Evolutionary conservation across 1,140 invertebrate genomes (phyloP), one percentile per base, ranked within the genome.

Genomic region (Hypothenemus hampei): DNA sequence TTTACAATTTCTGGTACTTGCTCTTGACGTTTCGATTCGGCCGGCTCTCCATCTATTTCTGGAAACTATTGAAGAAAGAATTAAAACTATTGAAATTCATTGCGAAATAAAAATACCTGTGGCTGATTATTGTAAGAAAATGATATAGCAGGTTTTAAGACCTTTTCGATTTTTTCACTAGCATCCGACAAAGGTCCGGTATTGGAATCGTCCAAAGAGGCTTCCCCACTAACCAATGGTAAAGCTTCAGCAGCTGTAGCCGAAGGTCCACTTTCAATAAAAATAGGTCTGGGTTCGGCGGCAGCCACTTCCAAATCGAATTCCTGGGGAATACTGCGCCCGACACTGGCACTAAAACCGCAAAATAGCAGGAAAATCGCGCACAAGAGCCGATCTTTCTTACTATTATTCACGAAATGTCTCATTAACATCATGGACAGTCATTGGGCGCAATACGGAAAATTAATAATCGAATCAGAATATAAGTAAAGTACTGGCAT

Each of bases 151-250:
- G 45, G 57, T 29, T 39, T 45, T 23, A 67, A 45, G 11, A 62
- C 43, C 48, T 66, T 66, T 43, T 61, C 62, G 3, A 63, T 54
- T 59, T 63, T 61, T 53, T 61, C 59, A 57, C 63, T 64, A 19
- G 58, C 59, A 26, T 49, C 48, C 23, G 40, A 51, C 16, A 54
- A 33, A 26, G 60, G 55, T 13, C 53, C 57, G 5, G 23, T 35
- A 46, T 41, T 59, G 23, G 36, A 26, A 20, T 20, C 37, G 45
- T 31, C 29, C n/a, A 16, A n/a, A 16, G 35, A 20, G 36, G 47
- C 16, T 43, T 52, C 35, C n/a, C 7, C 46, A 40, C n/a, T 20
- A 11, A 57, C 46, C 31, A 61, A 41, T 13, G 59, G 61, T 16
- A 61, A 19, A 22, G 46, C 44, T 41, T 39, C 49, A 2, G 62